Evolutionary conservation across 2,797 vertebrate genomes (phyloP).

Genomic region (Adrianichthys oophorus): DNA sequence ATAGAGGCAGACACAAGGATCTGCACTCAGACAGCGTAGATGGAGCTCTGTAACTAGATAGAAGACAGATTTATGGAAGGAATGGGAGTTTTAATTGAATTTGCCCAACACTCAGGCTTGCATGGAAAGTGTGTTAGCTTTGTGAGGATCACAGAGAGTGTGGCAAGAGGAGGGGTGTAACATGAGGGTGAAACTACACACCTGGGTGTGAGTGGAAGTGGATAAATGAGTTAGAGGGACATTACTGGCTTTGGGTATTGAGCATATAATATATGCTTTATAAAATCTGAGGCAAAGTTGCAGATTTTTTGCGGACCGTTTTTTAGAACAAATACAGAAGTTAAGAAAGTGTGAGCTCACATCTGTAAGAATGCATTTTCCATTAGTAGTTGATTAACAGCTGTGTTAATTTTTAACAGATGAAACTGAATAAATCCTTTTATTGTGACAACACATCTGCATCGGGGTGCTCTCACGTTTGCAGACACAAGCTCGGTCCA

Average conservation of each 20-base stretch:
- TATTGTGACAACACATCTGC: too few species aligned
- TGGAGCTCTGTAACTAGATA: slow-evolving; percentile 44
- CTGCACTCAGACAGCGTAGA: slow-evolving; percentile 10
- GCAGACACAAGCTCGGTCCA: slow-evolving; percentile 98
- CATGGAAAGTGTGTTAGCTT: slow-evolving; percentile 18
- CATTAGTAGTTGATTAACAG: too few species aligned
- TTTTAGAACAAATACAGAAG: too few species aligned
- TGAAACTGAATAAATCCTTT: too few species aligned
- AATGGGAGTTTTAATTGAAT: slow-evolving; percentile 41
- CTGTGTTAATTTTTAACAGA: too few species aligned
- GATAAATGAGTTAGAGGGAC: slow-evolving; percentile 52
- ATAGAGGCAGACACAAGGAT: neutral
- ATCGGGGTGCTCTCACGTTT: slow-evolving; percentile 82
- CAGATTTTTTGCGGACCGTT: too few species aligned
- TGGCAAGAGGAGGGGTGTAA: slow-evolving; percentile 24
- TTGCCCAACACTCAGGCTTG: slow-evolving; percentile 29
- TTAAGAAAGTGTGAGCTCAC: too few species aligned
- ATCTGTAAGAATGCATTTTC: too few species aligned
- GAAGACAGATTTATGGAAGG: slow-evolving; percentile 47
- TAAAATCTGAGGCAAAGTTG: neutral
- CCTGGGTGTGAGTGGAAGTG: slow-evolving; percentile 28
- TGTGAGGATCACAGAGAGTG: slow-evolving; percentile 1
- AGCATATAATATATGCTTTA: slow-evolving; percentile 3
- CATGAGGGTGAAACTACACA: slow-evolving; percentile 42
- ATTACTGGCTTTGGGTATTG: slow-evolving; percentile 30